These are phyloP conservation scores for Sesia apiformis DNA, from an alignment of 2,888 invertebrate genomes.

Conservation along the genomic window DNA sequence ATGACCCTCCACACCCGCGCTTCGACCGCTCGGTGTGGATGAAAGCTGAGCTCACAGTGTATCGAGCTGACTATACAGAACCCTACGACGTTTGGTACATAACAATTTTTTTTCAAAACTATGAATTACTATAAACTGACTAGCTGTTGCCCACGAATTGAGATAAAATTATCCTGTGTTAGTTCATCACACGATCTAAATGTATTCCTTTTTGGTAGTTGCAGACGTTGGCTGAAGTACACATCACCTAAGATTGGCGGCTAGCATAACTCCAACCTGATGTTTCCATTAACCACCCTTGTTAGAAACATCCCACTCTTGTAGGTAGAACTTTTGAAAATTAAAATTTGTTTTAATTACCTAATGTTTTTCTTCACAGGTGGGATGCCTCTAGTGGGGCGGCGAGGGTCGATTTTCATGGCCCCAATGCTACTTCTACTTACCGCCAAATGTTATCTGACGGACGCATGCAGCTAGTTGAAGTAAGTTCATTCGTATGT, in stretches of 20 bases:
- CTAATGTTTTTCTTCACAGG: slow-evolving; percentile 19
- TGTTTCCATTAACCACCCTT: too few species aligned
- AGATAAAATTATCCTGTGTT: too few species aligned
- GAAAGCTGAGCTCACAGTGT: slow-evolving; percentile 36
- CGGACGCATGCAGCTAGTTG: slow-evolving; percentile 29
- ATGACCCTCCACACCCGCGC: slow-evolving; percentile 23
- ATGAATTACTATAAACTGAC: slow-evolving; percentile 1
- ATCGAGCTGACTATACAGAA: slow-evolving; percentile 44
- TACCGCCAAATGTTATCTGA: slow-evolving; percentile 28
- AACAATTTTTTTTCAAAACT: slow-evolving; percentile 5
- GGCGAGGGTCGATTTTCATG: slow-evolving; percentile 38
- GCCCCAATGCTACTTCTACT: slow-evolving; percentile 30
- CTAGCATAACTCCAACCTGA: too few species aligned
- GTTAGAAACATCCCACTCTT: too few species aligned
- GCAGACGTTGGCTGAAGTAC: too few species aligned
- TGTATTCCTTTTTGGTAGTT: too few species aligned
- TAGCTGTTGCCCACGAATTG: neutral
- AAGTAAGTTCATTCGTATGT: slow-evolving; percentile 18
- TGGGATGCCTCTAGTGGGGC: slow-evolving; percentile 45
- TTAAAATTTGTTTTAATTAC: neutral
- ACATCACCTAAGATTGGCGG: too few species aligned
- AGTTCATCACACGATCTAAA: too few species aligned
- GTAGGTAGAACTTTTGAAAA: too few species aligned
- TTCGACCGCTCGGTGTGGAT: slow-evolving; percentile 32
- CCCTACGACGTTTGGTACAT: slow-evolving; percentile 32